phyloP scores from a whole-genome alignment of 2,888 invertebrate genomes.

The Limnephilus lunatus region DNA sequence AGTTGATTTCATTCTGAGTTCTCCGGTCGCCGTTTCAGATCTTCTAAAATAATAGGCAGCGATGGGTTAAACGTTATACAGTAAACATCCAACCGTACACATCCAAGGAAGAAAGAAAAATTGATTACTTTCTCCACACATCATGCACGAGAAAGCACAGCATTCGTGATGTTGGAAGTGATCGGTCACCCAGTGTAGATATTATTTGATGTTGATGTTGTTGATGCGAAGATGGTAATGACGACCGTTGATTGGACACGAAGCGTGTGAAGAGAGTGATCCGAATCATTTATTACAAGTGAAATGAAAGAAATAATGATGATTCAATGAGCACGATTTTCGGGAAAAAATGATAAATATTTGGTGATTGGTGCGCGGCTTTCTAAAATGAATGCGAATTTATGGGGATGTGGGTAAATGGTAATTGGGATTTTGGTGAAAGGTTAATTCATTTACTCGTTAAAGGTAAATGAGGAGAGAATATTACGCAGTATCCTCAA shows the following conservation, averaged over 20 bases:
- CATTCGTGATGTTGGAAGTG: slow-evolving; percentile 1
- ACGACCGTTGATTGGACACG: slow-evolving; percentile 5
- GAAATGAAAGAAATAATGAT: not conserved
- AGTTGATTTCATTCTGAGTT: too few species aligned
- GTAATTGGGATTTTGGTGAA: not conserved
- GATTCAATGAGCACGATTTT: not conserved
- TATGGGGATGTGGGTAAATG: not conserved
- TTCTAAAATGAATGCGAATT: not conserved
- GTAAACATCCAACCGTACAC: not conserved
- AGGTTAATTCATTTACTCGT: not conserved
- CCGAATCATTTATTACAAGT: not conserved
- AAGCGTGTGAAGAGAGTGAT: slow-evolving; percentile 22
- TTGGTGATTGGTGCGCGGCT: not conserved
- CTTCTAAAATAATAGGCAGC: too few species aligned
- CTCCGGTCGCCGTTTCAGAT: too few species aligned
- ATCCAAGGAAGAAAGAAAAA: not conserved
- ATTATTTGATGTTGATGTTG: not conserved
- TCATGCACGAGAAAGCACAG: slow-evolving; percentile 3
- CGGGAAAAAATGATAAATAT: not conserved
- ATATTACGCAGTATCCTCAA: not conserved
- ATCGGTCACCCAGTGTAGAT: not conserved
- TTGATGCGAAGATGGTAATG: not conserved
- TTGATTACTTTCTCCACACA: not conserved
- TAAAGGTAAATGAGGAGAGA: not conserved
- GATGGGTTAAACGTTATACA: not conserved